These are phyloP conservation scores for Monarcha castaneiventris DNA, from an alignment of 2,113 vertebrate genomes.

Conservation along the genomic window DNA sequence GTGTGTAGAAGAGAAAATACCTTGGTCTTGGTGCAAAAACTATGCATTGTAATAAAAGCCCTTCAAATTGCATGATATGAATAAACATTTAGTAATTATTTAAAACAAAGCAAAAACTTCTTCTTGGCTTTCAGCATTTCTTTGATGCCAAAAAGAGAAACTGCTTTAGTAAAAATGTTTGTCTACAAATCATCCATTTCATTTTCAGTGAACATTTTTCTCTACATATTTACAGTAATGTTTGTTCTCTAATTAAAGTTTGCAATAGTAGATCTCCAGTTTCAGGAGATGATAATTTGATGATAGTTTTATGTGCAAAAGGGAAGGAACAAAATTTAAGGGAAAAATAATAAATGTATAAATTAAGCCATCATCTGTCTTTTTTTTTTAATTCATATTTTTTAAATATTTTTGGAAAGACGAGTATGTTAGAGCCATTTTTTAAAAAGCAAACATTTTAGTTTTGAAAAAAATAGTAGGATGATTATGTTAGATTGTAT, in stretches of 20 bases:
- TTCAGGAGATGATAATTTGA: neutral
- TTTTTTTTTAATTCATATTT: accelerated
- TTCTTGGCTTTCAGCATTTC: neutral
- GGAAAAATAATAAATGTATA: neutral
- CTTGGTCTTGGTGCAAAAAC: neutral
- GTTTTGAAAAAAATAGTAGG: neutral
- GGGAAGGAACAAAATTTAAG: neutral
- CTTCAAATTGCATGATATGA: neutral
- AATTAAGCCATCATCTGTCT: neutral
- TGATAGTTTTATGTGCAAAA: neutral
- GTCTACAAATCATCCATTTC: neutral
- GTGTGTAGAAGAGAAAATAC: neutral
- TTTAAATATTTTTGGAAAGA: neutral
- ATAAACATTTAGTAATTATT: neutral
- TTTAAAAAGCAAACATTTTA: neutral
- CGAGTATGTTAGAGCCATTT: neutral
- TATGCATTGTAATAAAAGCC: neutral
- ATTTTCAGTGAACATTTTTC: neutral
- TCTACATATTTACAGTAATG: neutral
- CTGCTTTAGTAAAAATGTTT: neutral
- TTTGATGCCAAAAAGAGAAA: neutral
- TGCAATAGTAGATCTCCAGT: neutral
- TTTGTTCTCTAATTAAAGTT: neutral
- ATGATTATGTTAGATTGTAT: neutral
- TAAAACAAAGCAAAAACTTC: neutral